Evolutionary conservation across 1,140 invertebrate genomes (phyloP), one percentile per base, ranked within the genome.

Genomic region (Trissolcus basalis): DNA sequence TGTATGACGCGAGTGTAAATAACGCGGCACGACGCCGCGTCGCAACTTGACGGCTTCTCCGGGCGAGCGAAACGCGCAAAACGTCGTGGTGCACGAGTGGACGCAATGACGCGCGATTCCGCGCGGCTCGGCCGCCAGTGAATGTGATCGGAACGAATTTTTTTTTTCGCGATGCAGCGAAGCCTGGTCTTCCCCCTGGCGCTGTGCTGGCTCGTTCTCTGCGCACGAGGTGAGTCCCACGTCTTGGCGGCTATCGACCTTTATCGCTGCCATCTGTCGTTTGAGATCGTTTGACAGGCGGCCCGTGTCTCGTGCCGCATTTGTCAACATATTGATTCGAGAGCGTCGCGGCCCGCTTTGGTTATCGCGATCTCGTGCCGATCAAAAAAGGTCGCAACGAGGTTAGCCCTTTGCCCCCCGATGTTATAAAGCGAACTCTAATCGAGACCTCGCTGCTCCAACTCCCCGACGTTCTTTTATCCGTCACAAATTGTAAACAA

Each of bases 301-400:
- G 59, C 15, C 56, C 63, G 68, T 50, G 36, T 41, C 27, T 33
- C 27, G 19, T 48, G 45, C 49, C 36, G 51, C 58, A 35, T 56
- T 56, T 71, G 68, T 71, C 68, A 63, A 71, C 53, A 71, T 71
- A 71, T 63, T 32, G 58, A 70, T 70, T 70, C 39, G 36, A 55
- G 9, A 2, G 9, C 12, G 13, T 12, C 39, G 36, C 27, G 43
- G 43, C 32, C 11, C 10, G 47, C 54, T 60, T 54, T 48, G 33
- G 36, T 60, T 60, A 48, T 11, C 50, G 36, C 12, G 13, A 41
- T 45, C 15, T 16, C 2, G 12, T 11, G 36, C n/a, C 36, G 36
- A 39, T n/a, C 36, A 9, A n/a, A 39, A 39, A 39, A 39, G 9
- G 36, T n/a, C 36, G 33, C 33, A 53, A 45, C 45, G 61, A 54